These are phyloP conservation scores for Babylonia areolata DNA, from an alignment of 1,140 invertebrate genomes.

Conservation along the genomic window DNA sequence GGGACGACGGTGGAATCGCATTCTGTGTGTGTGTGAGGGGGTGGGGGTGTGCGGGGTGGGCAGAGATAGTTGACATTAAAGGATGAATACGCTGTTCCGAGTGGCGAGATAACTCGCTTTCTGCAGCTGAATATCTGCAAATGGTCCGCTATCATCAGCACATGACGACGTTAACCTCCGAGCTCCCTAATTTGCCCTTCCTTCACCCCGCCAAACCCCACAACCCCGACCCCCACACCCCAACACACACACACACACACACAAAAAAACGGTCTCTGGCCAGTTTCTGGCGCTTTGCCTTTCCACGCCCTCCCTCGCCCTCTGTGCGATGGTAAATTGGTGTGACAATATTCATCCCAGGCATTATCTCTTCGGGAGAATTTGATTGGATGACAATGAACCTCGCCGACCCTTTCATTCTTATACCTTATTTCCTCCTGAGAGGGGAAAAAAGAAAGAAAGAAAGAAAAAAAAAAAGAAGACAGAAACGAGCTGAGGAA, in stretches of 20 bases:
- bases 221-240: too few relatives aligned
- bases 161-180: constrained; percentile 28
- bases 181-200: constrained; percentile 35
- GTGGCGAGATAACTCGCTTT: constrained; percentile 32
- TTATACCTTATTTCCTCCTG: background rate
- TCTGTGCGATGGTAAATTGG: constrained; percentile 9
- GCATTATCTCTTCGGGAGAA: constrained; percentile 23
- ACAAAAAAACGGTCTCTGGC: background rate
- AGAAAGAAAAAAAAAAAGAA: background rate
- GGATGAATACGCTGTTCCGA: constrained; percentile 5
- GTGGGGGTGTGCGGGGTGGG: too few relatives aligned
- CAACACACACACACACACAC: too few relatives aligned
- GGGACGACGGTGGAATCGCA: background rate
- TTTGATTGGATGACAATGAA: constrained; percentile 39
- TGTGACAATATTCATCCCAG: constrained; percentile 33
- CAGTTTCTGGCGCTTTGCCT: background rate
- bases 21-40: too few relatives aligned
- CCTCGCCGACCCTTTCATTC: background rate
- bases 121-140: constrained; percentile 32
- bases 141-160: constrained; percentile 13
- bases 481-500: background rate
- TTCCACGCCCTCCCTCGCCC: background rate
- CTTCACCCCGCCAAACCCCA: background rate
- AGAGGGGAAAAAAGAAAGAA: background rate
- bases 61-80: background rate